A percentile compares a stretch with the other conserved stretches of the same genome.
Conservation (phyloP, 2,888 invertebrate species). For the Dicyrtomina minuta region DNA sequence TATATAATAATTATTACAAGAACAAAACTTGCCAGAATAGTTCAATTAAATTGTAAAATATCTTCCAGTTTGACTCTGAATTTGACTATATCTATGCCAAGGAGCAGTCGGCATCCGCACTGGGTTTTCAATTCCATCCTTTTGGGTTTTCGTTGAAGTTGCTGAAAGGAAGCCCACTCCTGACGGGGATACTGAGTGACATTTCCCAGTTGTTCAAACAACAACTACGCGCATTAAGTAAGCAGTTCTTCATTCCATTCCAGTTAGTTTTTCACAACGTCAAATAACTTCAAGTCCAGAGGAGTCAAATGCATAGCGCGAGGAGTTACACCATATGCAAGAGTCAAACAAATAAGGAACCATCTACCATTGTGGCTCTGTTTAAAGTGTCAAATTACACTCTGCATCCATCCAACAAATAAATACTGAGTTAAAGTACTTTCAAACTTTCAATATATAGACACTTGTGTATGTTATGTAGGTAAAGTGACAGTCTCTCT, state of each 20-base stretch:
- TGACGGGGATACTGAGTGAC: slow-evolving; percentile 31
- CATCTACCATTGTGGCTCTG: slow-evolving; percentile 10
- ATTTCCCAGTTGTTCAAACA: slow-evolving; percentile 35
- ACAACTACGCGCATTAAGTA: slow-evolving; percentile 19
- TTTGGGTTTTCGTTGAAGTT: not conserved
- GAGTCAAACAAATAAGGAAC: no score
- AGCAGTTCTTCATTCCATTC: slow-evolving; percentile 6
- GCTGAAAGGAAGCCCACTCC: slow-evolving; percentile 27
- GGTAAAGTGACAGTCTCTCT: not conserved
- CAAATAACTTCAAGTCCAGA: no score
- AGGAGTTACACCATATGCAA: no score
- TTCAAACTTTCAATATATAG: not conserved
- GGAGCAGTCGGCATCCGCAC: no score
- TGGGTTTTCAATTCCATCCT: slow-evolving; percentile 6
- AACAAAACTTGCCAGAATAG: no score
- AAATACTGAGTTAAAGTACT: slow-evolving; percentile 15
- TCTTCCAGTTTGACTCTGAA: no score
- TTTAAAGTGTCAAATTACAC: slow-evolving; percentile 32
- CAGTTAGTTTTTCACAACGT: no score
- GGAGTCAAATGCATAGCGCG: no score
- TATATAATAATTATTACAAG: no score
- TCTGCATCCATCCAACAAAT: slow-evolving; percentile 14
- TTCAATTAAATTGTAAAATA: no score
- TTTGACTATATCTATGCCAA: no score
- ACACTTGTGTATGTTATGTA: not conserved